These are phyloP conservation scores for Actinernus sp. DNA, from an alignment of 92 coral and sea anemone genomes.

Conservation along the genomic window DNA sequence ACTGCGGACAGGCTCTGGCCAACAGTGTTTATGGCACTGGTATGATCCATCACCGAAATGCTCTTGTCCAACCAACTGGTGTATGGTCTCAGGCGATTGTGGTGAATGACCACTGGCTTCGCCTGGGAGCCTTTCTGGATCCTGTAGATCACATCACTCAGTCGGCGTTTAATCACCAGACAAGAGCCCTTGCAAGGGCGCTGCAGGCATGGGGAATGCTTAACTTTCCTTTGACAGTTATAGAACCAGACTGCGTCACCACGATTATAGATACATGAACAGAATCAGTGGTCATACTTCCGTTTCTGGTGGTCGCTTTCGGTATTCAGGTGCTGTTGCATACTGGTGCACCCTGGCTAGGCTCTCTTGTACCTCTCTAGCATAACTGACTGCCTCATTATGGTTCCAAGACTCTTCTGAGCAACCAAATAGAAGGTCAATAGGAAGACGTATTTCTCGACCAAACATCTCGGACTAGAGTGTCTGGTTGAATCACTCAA, in stretches of 20 bases:
- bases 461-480: slow-evolving; percentile 30
- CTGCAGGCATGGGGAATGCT: no score
- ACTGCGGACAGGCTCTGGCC: no score
- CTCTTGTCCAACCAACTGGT: slow-evolving; percentile 28
- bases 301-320: no score
- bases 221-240: slow-evolving; percentile 10
- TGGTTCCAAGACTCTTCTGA: neutral
- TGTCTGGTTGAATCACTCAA: slow-evolving; percentile 16
- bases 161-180: slow-evolving; percentile 16
- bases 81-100: slow-evolving; percentile 16
- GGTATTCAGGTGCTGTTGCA: slow-evolving; percentile 4
- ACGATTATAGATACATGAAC: neutral
- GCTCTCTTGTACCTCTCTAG: neutral
- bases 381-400: neutral
- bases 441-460: no score
- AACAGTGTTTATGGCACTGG: no score
- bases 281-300: slow-evolving; percentile 13
- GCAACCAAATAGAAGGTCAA: slow-evolving; percentile 6
- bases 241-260: slow-evolving; percentile 41
- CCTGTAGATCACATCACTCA: slow-evolving; percentile 25
- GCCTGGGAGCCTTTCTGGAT: slow-evolving; percentile 14
- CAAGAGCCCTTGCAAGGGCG: no score
- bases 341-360: slow-evolving; percentile 16
- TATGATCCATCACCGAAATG: no score
- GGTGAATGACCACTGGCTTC: slow-evolving; percentile 26